A percentile compares a stretch with the other conserved stretches of the same genome.
Evolutionary conservation across 2,113 vertebrate genomes (phyloP).

Genomic region (Syngnathus scovelli): DNA sequence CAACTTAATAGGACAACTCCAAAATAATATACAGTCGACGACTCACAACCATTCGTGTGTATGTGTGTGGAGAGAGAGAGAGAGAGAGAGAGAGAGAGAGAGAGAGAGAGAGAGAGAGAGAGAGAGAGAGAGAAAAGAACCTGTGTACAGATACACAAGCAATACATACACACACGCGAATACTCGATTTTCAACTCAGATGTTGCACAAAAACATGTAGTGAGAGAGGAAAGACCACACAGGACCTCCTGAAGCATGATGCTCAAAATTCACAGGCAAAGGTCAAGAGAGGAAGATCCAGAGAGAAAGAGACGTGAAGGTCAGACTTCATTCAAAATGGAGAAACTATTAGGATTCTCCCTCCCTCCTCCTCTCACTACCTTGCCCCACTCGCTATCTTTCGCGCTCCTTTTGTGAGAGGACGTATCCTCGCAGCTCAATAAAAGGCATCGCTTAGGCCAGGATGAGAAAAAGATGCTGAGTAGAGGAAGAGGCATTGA

Average conservation of each 20-base stretch:
- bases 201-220: conserved; percentile 18
- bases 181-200: conserved; percentile 29
- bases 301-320: conserved; percentile 53
- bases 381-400: conserved; percentile 11
- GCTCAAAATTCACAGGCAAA: conserved; percentile 35
- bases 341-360: conserved; percentile 57
- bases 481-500: conserved; percentile 38
- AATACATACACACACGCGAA: no score
- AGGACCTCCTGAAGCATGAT: conserved; percentile 21
- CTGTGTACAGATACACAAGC: no score
- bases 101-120: no score
- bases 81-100: no score
- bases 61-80: no score
- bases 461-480: conserved; percentile 49
- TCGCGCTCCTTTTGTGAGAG: conserved; percentile 53
- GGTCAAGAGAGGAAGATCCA: conserved; percentile 18
- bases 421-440: conserved; percentile 52
- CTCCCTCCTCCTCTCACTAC: conserved; percentile 7
- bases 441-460: conserved; percentile 42
- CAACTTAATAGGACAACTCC: no score
- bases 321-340: conserved; percentile 66
- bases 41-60: no score
- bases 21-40: no score
- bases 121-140: no score
- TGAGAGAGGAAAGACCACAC: conserved; percentile 8